phyloP scores from a whole-genome alignment of 2,888 invertebrate species.

The Megaustenia siamemsis region DNA sequence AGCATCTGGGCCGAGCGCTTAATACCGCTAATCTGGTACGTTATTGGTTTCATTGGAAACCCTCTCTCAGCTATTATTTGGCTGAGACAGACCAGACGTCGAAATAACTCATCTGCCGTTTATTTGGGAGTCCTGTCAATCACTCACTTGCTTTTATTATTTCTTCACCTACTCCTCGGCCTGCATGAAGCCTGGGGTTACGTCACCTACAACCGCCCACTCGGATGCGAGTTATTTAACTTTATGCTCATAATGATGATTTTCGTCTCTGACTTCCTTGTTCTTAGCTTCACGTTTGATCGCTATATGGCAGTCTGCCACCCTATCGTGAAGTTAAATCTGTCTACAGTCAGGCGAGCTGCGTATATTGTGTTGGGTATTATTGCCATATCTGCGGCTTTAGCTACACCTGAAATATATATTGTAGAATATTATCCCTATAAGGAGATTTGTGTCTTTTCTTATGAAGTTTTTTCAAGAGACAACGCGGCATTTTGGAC shows the following conservation, averaged over 20 bases:
- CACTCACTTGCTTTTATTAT: slow-evolving; percentile 74
- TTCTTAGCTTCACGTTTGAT: slow-evolving; percentile 74
- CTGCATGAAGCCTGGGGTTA: slow-evolving; percentile 70
- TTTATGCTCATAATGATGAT: slow-evolving; percentile 66
- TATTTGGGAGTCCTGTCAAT: slow-evolving; percentile 77
- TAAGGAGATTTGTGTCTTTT: slow-evolving; percentile 58
- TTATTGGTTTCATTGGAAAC: slow-evolving; percentile 76
- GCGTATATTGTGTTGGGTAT: slow-evolving; percentile 61
- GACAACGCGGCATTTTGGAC: slow-evolving; percentile 64
- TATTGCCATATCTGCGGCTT: slow-evolving; percentile 54
- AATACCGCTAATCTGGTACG: slow-evolving; percentile 77
- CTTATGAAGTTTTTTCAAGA: slow-evolving; percentile 55
- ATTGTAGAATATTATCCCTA: slow-evolving; percentile 66
- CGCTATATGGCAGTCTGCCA: slow-evolving; percentile 71
- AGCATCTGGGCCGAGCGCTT: slow-evolving; percentile 70
- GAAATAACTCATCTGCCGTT: slow-evolving; percentile 79
- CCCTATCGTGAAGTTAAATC: slow-evolving; percentile 68
- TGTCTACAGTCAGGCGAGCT: slow-evolving; percentile 70
- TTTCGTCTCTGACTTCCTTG: slow-evolving; percentile 71
- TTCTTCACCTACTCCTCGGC: slow-evolving; percentile 68
- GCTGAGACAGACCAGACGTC: slow-evolving; percentile 75
- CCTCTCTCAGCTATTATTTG: slow-evolving; percentile 77
- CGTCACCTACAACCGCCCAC: slow-evolving; percentile 58
- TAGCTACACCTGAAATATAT: slow-evolving; percentile 67
- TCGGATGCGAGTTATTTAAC: slow-evolving; percentile 67